A percentile compares a stretch with the other conserved stretches of the same genome.
Evolutionary conservation across 2,113 vertebrate species (phyloP).

Genomic region (Zosterops hypoxanthus): DNA sequence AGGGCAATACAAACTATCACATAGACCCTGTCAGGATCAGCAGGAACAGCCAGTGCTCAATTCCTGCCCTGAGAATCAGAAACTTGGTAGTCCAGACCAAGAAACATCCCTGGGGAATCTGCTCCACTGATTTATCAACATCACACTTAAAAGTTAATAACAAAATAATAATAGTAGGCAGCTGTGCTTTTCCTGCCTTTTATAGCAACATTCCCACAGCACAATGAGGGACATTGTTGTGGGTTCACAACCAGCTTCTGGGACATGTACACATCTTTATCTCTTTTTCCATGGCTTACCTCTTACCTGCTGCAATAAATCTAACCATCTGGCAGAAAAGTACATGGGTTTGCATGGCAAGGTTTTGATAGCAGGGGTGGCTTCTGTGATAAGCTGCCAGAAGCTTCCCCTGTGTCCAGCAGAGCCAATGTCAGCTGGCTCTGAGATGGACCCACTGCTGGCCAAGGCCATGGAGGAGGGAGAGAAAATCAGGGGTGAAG

Average conservation of each 20-base stretch:
- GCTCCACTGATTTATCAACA: background rate
- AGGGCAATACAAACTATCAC: background rate
- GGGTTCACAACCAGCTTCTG: background rate
- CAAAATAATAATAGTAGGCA: slow-evolving; percentile 26
- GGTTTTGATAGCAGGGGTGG: background rate
- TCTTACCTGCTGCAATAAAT: slow-evolving; percentile 3
- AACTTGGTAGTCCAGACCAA: background rate
- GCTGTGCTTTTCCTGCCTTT: slow-evolving; percentile 23
- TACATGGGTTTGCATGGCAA: background rate
- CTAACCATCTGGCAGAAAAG: background rate
- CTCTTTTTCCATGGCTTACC: background rate
- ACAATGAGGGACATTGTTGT: background rate
- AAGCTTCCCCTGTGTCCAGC: background rate
- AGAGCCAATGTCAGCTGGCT: background rate
- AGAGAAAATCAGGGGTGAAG: background rate
- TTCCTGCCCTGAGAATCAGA: background rate
- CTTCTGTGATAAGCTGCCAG: background rate
- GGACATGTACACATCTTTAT: background rate
- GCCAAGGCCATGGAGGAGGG: background rate
- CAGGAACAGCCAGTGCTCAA: background rate
- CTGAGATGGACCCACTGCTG: accelerated
- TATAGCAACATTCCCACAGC: background rate
- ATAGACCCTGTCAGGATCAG: background rate
- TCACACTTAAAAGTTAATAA: background rate
- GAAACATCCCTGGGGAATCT: background rate